Evolutionary conservation across 37 sponge, comb jelly and placozoan genomes (phyloP).

Genomic region (Mnemiopsis leidyi): DNA sequence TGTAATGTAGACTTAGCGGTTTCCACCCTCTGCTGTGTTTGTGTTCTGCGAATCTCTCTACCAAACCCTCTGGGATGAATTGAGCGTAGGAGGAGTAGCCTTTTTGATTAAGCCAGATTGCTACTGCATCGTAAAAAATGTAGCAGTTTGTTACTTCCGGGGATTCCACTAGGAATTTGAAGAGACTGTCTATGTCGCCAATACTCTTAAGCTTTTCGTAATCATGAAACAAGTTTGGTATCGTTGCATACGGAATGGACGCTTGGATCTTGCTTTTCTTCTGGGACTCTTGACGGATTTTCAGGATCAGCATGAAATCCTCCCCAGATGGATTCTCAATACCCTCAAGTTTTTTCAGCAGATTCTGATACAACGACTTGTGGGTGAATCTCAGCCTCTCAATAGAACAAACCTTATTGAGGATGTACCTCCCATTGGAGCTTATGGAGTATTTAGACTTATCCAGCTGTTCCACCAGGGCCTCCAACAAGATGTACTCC

Average conservation of each 20-base stretch:
- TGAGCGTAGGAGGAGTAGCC: neutral
- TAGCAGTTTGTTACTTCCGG: neutral
- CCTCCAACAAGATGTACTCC: neutral
- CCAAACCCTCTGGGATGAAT: neutral
- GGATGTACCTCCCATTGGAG: neutral
- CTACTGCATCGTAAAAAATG: neutral
- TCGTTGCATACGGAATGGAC: neutral
- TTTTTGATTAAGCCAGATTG: neutral
- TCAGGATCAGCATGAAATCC: neutral
- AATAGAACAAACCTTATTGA: neutral
- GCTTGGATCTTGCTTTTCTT: neutral
- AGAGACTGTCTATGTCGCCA: neutral
- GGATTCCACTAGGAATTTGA: neutral
- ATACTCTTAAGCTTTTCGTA: neutral
- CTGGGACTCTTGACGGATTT: neutral
- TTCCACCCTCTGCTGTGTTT: neutral
- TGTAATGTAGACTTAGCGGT: neutral
- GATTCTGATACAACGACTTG: neutral
- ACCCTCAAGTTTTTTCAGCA: neutral
- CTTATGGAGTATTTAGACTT: neutral
- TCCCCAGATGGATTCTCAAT: conserved; percentile 6
- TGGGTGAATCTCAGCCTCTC: neutral
- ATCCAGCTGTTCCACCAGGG: neutral
- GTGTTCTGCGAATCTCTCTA: neutral
- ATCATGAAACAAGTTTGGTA: neutral